These are phyloP conservation scores for Anagrus nilaparvatae DNA, from an alignment of 1,140 invertebrate genomes.

Conservation along the genomic window DNA sequence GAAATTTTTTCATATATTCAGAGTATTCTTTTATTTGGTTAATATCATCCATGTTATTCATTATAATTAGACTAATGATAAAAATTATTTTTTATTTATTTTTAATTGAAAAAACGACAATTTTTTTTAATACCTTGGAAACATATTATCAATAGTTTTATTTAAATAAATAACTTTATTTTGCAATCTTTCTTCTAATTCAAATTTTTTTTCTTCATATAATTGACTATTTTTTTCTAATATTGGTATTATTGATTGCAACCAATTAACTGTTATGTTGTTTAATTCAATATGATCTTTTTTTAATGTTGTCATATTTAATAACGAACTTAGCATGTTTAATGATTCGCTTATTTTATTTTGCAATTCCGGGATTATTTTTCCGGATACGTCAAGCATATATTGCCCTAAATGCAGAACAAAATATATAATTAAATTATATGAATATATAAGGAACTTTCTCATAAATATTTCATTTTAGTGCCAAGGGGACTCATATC, in stretches of 20 bases:
- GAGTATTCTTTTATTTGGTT: slow-evolving; percentile 54
- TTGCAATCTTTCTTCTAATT: slow-evolving; percentile 67
- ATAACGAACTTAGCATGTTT: slow-evolving; percentile 51
- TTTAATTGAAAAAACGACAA: not conserved
- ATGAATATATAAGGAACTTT: too few relatives aligned
- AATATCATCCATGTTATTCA: slow-evolving; percentile 62
- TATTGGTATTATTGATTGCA: slow-evolving; percentile 58
- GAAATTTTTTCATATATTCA: slow-evolving; percentile 59
- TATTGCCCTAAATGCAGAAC: slow-evolving; percentile 47
- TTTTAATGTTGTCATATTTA: slow-evolving; percentile 56
- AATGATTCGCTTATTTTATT: slow-evolving; percentile 52
- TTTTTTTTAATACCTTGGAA: slow-evolving; percentile 42
- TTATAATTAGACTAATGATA: slow-evolving; percentile 39
- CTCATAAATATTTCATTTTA: too few relatives aligned
- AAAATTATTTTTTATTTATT: not conserved
- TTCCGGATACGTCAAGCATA: slow-evolving; percentile 52
- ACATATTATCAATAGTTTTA: slow-evolving; percentile 56
- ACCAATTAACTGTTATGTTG: slow-evolving; percentile 59
- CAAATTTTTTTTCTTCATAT: slow-evolving; percentile 68
- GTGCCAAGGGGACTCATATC: too few relatives aligned
- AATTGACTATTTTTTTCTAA: slow-evolving; percentile 60
- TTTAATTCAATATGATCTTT: slow-evolving; percentile 57
- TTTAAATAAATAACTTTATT: slow-evolving; percentile 58
- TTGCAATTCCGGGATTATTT: slow-evolving; percentile 48
- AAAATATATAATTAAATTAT: not conserved